These are phyloP conservation scores for Pelochelys cantorii DNA, from an alignment of 2,797 vertebrate genomes.

Conservation along the genomic window DNA sequence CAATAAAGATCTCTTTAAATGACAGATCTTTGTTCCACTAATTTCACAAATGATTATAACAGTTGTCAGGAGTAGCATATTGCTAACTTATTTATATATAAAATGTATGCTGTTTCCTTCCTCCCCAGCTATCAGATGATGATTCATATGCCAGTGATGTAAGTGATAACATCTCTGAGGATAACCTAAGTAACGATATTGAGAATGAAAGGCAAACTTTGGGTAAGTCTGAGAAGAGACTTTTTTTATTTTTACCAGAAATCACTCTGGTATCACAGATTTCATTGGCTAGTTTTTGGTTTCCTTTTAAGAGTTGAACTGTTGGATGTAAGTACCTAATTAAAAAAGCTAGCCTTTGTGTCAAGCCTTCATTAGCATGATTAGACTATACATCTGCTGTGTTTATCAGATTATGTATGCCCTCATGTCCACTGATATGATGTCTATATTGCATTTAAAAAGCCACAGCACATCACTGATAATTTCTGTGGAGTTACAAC, in stretches of 20 bases:
- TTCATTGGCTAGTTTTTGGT: background rate
- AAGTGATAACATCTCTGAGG: constrained; percentile 96
- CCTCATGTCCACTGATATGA: background rate
- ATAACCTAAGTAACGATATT: constrained; percentile 92
- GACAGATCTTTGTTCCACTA: background rate
- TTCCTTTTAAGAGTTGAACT: background rate
- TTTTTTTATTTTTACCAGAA: background rate
- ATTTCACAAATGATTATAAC: background rate
- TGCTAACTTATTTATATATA: background rate
- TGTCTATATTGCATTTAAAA: background rate
- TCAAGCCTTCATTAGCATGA: background rate
- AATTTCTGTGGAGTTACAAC: background rate
- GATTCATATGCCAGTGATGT: constrained; percentile 97
- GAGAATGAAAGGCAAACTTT: constrained; percentile 87
- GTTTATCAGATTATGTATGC: background rate
- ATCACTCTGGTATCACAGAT: background rate
- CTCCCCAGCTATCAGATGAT: constrained; percentile 91
- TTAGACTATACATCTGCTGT: background rate
- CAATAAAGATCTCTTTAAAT: background rate
- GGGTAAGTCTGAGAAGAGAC: constrained; percentile 71
- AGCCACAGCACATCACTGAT: background rate
- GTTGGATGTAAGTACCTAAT: background rate
- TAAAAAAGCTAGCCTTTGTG: background rate
- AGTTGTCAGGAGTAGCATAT: background rate
- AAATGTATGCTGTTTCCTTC: constrained; percentile 47